Percentiles rank a stretch among this genome's conserved stretches.
phyloP scores from a whole-genome alignment of 2,113 vertebrate genomes.

The Bubo blakistoni region DNA sequence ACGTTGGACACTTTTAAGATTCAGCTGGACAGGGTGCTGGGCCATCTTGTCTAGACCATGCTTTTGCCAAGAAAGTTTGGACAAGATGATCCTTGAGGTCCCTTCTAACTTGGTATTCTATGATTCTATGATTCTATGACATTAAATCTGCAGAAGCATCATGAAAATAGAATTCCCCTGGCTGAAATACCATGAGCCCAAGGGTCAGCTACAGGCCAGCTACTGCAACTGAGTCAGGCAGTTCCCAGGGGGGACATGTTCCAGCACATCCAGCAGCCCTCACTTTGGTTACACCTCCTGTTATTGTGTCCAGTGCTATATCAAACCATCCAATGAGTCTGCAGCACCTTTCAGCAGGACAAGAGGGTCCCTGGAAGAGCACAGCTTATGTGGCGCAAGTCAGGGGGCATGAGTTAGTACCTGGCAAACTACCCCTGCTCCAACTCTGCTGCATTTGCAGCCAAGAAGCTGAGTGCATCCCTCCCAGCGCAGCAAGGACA shows the following conservation, averaged over 20 bases:
- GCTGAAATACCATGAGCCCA: accelerated
- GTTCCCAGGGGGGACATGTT: background rate
- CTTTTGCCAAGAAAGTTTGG: no score
- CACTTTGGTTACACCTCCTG: background rate
- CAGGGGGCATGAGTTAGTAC: background rate
- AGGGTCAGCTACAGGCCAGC: slow-evolving; percentile 9
- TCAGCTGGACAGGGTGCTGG: no score
- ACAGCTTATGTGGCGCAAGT: accelerated
- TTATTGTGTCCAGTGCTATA: accelerated
- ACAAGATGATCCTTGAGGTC: no score
- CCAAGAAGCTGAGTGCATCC: accelerated
- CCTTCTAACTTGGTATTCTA: no score
- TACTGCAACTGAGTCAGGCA: background rate
- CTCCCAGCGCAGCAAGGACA: background rate
- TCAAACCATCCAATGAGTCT: background rate
- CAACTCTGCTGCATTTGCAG: background rate
- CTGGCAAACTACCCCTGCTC: background rate
- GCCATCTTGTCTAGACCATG: no score
- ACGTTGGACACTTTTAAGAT: no score
- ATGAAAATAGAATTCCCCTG: background rate
- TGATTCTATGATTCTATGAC: background rate
- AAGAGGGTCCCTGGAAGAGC: background rate
- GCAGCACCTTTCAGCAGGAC: accelerated
- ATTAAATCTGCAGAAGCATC: background rate
- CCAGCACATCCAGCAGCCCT: background rate